Evolutionary conservation across 37 sponge, comb jelly and placozoan genomes (phyloP).

Genomic region (Theonella swinhoei): DNA sequence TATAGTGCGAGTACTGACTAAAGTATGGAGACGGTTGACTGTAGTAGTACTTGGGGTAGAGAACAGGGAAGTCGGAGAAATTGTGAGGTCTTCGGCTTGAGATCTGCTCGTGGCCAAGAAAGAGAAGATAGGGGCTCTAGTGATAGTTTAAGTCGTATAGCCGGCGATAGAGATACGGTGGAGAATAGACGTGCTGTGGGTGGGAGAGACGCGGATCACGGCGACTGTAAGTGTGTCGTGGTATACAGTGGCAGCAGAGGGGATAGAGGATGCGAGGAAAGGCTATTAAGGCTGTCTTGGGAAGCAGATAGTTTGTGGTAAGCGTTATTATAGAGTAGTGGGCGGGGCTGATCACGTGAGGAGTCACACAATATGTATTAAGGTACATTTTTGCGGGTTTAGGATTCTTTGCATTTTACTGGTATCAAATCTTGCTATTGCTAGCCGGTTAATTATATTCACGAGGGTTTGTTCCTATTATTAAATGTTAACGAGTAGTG

Average conservation of each 20-base stretch:
- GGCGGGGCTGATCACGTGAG: not conserved
- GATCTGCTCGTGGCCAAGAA: too few species aligned
- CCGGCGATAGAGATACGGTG: not conserved
- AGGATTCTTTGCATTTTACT: too few species aligned
- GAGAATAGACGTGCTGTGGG: not conserved
- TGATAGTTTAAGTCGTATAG: not conserved
- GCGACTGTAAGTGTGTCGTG: not conserved
- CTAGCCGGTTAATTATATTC: too few species aligned
- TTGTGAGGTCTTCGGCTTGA: too few species aligned
- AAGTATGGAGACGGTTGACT: too few species aligned
- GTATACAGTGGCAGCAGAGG: not conserved
- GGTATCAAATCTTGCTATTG: too few species aligned
- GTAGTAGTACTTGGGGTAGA: too few species aligned
- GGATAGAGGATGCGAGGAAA: not conserved
- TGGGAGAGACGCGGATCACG: not conserved
- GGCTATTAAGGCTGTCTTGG: conserved; percentile 3
- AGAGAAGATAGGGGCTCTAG: not conserved
- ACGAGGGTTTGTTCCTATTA: too few species aligned
- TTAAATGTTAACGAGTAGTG: too few species aligned
- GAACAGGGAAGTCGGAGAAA: too few species aligned
- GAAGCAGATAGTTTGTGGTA: conserved; percentile 8
- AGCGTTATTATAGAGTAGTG: not conserved
- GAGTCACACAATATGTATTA: not conserved
- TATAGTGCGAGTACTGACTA: too few species aligned
- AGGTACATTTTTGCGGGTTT: too few species aligned